Percentiles rank a stretch among this genome's conserved stretches.
These are phyloP conservation scores for Ciconia stormi DNA, from an alignment of 2,113 vertebrate species.

Conservation along the genomic window DNA sequence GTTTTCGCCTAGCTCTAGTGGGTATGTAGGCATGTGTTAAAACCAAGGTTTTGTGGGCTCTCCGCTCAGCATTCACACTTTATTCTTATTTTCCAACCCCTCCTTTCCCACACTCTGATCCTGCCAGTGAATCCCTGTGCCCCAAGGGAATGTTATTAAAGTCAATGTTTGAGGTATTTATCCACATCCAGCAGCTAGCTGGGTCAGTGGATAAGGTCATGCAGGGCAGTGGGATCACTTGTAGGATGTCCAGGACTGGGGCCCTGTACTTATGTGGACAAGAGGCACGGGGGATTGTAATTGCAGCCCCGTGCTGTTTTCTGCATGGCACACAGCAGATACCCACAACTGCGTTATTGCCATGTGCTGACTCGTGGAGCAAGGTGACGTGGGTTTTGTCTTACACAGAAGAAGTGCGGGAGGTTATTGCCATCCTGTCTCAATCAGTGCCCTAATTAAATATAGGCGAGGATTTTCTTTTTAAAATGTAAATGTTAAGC, in stretches of 20 bases:
- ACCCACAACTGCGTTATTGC: neutral
- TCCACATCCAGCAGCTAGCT: neutral
- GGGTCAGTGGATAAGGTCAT: neutral
- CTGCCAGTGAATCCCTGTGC: neutral
- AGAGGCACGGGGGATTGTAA: neutral
- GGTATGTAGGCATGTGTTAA: neutral
- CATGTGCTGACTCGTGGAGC: neutral
- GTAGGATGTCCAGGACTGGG: neutral
- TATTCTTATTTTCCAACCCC: neutral
- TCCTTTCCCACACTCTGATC: neutral
- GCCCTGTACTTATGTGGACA: neutral
- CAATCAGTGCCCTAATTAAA: slow-evolving; percentile 15
- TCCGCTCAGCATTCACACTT: neutral
- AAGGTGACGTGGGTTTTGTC: neutral
- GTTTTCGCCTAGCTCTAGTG: slow-evolving; percentile 25
- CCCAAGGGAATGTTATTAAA: neutral
- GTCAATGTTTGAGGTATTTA: neutral
- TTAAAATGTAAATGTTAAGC: slow-evolving; percentile 18
- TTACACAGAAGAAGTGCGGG: neutral
- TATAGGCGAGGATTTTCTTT: slow-evolving; percentile 24
- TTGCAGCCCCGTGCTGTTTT: neutral
- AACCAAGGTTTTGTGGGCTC: neutral
- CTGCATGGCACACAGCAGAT: neutral
- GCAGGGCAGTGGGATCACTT: neutral
- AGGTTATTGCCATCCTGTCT: neutral